Percentiles rank a stretch among this genome's conserved stretches.
Evolutionary conservation across 2,113 vertebrate genomes (phyloP).

Genomic region (Pao palembangensis): DNA sequence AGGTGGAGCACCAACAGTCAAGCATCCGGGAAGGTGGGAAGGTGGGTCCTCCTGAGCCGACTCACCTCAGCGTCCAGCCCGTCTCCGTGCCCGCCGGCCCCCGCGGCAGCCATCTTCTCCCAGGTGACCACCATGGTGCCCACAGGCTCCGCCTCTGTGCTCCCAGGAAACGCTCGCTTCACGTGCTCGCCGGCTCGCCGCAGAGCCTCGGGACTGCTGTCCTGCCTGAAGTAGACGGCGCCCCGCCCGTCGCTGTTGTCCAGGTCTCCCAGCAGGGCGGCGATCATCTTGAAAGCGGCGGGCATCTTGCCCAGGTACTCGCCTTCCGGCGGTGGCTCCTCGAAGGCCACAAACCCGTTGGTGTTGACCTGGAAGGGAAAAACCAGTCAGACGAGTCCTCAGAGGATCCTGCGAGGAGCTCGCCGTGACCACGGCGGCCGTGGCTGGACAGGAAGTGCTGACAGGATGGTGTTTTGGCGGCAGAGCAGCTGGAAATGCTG

Average conservation of each 20-base stretch:
- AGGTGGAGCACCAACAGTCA: not conserved
- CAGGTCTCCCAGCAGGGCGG: conserved; percentile 86
- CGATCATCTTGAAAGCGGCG: conserved; percentile 77
- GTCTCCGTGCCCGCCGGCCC: conserved; percentile 46
- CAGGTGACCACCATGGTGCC: conserved; percentile 83
- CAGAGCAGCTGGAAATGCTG: too few relatives aligned
- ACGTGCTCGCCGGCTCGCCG: conserved; percentile 68
- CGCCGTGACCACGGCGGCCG: too few relatives aligned
- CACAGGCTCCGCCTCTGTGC: conserved; percentile 61
- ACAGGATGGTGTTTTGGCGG: too few relatives aligned
- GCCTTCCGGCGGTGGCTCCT: conserved; percentile 67
- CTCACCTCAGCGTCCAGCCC: conserved; percentile 71
- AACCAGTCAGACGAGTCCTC: not conserved
- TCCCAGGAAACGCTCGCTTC: conserved; percentile 76
- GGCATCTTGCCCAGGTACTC: conserved; percentile 82
- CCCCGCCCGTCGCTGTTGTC: conserved; percentile 80
- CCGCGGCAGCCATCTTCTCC: conserved; percentile 79
- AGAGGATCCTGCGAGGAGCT: too few relatives aligned
- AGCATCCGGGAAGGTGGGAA: too few relatives aligned
- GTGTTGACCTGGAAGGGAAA: conserved; percentile 78
- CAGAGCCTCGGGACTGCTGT: conserved; percentile 68
- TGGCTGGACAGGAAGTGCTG: too few relatives aligned
- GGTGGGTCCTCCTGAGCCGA: too few relatives aligned
- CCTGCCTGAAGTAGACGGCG: conserved; percentile 82
- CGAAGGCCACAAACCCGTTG: conserved; percentile 84